phyloP scores from a whole-genome alignment of 2,888 invertebrate species.

The Orthosia gracilis region DNA sequence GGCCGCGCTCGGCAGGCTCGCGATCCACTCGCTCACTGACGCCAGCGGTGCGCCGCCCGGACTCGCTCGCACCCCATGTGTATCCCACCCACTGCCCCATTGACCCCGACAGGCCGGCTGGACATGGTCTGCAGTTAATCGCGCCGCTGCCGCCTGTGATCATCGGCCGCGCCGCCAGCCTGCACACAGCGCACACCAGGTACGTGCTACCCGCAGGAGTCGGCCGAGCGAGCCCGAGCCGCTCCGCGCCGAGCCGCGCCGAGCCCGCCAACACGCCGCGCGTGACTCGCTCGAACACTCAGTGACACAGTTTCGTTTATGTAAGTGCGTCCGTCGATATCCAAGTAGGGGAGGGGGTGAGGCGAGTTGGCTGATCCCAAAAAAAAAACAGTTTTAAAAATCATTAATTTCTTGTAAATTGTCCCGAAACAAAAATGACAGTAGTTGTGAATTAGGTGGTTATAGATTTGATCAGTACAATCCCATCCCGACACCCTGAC shows the following conservation, averaged over 20 bases:
- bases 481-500: conserved; percentile 7
- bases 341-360: conserved; percentile 58
- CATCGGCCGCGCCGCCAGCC: conserved; percentile 68
- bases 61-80: conserved; percentile 73
- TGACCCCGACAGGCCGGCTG: conserved; percentile 73
- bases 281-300: not conserved
- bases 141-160: conserved; percentile 74
- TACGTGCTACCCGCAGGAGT: conserved; percentile 62
- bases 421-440: not conserved
- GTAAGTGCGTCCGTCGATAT: conserved; percentile 76
- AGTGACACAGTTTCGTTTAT: conserved; percentile 71
- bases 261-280: not conserved
- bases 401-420: not conserved
- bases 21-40: conserved; percentile 75
- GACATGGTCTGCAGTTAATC: conserved; percentile 79
- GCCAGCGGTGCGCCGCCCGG: conserved; percentile 71
- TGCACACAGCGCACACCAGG: conserved; percentile 73
- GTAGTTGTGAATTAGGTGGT: conserved; percentile 29
- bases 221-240: conserved; percentile 1
- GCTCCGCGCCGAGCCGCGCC: not conserved
- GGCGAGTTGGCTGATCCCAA: conserved; percentile 25
- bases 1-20: conserved; percentile 83
- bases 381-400: conserved; percentile 33
- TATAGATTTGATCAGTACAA: conserved; percentile 23
- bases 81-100: conserved; percentile 72